Base-by-base conservation (phyloP, 2,113 vertebrate species). In the Egretta garzetta region DNA sequence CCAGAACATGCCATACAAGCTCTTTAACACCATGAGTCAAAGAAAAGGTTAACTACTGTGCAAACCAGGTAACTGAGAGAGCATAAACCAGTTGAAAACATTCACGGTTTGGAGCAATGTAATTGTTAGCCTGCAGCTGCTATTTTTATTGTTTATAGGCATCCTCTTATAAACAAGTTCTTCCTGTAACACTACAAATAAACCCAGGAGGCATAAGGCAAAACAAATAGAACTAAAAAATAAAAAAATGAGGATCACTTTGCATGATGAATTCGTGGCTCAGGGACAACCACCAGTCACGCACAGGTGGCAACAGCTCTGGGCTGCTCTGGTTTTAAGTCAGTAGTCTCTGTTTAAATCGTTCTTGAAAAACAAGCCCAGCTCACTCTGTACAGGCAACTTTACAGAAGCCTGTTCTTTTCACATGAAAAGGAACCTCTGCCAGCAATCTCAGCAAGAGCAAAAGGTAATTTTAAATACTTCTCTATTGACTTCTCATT, bases 1-100 rank as follows among this genome's bases (percentile, higher is more conserved):
- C 43, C 62, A 83, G 24, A 55, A 28, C 1, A 1, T 4, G 7
- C 37, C 76, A 50, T 5, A 30, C 3, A 59, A 58, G 43, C 24
- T 64, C 35, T 50, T 76, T 43, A 45, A 41, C 19, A 30, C 22
- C 4, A 6, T 3, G 41, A 73, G 23, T 56, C 66, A 70, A 85
- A 70, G 12, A 66, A 23, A 74, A 66, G 21, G 4, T 35, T n/a
- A 70, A 62, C 14, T 24, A 35, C 32, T 0, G 0, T 23, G 33
- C 59, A 86, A 43, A 59, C 27, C 17, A 33, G 2, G 3, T 16
- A 66, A n/a, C 32, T 12, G 39, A 33, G 17, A 52, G 12, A 70
- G 14, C n/a, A 56, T 9, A 35, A 86, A 27, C 16, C 14, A 17
- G 7, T 5, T 56, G 45, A 56, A 79, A 60, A 53, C 15, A 10